Base-by-base conservation (phyloP, 64 coral and sea anemone genomes). In the Actinia tenebrosa region DNA sequence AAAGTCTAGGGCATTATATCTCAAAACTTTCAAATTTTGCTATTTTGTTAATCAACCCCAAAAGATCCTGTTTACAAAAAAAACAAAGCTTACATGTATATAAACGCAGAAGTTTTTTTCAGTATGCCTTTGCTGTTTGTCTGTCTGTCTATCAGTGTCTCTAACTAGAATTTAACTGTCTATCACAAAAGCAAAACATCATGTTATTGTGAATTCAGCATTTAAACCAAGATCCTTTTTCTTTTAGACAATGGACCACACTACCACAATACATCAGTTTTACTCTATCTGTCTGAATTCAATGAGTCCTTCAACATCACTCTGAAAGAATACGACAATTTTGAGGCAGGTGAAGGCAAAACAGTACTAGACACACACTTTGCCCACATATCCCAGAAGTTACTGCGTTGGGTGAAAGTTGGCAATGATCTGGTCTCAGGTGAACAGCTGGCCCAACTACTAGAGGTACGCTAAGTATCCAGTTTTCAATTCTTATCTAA, bases 231-330 rank as follows among this genome's bases (percentile, higher is more conserved):
- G 26, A 71, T 68, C 47, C n/a, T 75, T 87, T 63, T 37, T 37
- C 15, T 87, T 77, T 20, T 60, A 87, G 85, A 87, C n/a, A 87
- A 87, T 71, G 85, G 85, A 14, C 85, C 85, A 13, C 85, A 87
- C 27, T 87, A 87, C 43, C 85, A 87, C 27, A 87, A 87, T 43
- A 69, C 85, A 16, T 9, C 44, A 3, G 23, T 69, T 5, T 75
- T 71, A 37, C 26, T 87, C 5, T 50, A 87, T 22, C 37, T 66
- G 20, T 10, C 63, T 2, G 85, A 66, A 37, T 64, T 87, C 15
- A 87, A 72, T 43, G 3, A 42, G 17, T 5, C 37, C 23, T 87
- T 87, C 44, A 44, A 87, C 16, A 8, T 87, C 16, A 45, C 60
- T 16, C 43, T 87, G 30, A 69, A 16, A 7, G 60, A 66, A 20